These are phyloP conservation scores for Tragelaphus scriptus DNA, from an alignment of 2,113 vertebrate genomes.

Conservation along the genomic window DNA sequence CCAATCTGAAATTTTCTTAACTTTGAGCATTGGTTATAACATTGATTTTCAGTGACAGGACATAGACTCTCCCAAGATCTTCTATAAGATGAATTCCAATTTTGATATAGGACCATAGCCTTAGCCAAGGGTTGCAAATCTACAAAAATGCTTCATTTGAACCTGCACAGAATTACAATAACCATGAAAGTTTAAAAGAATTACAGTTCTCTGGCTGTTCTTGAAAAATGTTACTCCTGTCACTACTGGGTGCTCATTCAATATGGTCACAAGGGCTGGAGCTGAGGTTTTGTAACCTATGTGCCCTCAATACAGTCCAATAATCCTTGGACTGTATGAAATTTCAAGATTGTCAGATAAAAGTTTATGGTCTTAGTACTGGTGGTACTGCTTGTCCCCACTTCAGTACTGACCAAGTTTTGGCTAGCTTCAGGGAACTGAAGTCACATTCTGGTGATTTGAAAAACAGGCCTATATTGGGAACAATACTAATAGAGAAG, in stretches of 20 bases:
- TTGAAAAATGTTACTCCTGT: background rate
- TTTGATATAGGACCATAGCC: background rate
- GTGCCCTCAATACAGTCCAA: background rate
- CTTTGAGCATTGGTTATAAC: background rate
- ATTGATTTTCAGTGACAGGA: background rate
- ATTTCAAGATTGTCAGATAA: background rate
- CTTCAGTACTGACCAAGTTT: background rate
- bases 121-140: background rate
- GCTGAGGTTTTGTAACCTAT: background rate
- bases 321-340: background rate
- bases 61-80: background rate
- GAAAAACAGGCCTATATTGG: background rate
- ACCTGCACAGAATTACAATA: slow-evolving; percentile 1
- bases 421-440: background rate
- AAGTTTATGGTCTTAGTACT: background rate
- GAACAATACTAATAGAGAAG: background rate
- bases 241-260: background rate
- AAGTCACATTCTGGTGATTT: background rate
- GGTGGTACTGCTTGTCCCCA: background rate
- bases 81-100: background rate
- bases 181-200: background rate
- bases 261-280: background rate
- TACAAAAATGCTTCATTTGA: background rate
- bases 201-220: background rate
- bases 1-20: background rate